phyloP scores from a whole-genome alignment of 2,888 invertebrate genomes.

The Leucania comma region DNA sequence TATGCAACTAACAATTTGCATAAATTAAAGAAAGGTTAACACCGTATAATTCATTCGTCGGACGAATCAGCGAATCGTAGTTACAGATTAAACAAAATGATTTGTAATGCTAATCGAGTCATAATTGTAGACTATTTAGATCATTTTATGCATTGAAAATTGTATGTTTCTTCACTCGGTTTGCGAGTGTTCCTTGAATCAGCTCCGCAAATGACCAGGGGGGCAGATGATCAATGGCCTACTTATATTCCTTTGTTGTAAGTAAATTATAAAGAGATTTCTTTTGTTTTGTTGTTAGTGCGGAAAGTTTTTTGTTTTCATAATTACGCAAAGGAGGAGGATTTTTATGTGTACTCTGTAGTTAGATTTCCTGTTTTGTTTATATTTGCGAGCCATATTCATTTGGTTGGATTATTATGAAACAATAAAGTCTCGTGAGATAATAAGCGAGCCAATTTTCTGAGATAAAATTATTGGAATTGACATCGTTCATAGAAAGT shows the following conservation, averaged over 20 bases:
- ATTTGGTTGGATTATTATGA: background rate
- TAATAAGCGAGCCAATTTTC: too few species aligned
- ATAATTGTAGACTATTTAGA: slow-evolving; percentile 73
- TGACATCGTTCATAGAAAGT: too few species aligned
- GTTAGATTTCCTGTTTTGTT: background rate
- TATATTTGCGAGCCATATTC: background rate
- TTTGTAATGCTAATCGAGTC: slow-evolving; percentile 79
- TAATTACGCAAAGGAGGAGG: background rate
- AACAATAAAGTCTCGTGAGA: too few species aligned
- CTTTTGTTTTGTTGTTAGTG: background rate
- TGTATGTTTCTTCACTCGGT: slow-evolving; percentile 60
- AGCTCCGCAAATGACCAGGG: slow-evolving; percentile 35
- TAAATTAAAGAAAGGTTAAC: slow-evolving; percentile 82
- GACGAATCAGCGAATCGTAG: slow-evolving; percentile 71
- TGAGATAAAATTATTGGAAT: too few species aligned
- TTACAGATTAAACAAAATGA: slow-evolving; percentile 78
- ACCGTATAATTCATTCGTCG: slow-evolving; percentile 74
- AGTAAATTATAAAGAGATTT: background rate
- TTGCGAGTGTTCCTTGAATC: slow-evolving; percentile 42
- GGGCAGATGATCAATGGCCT: slow-evolving; percentile 35
- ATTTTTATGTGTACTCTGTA: background rate
- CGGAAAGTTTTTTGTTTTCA: slow-evolving; percentile 4
- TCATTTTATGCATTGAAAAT: slow-evolving; percentile 71
- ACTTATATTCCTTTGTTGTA: slow-evolving; percentile 36
- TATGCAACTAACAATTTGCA: slow-evolving; percentile 78